Conservation (phyloP, 2,888 invertebrate species). For the Cepaea hortensis region DNA sequence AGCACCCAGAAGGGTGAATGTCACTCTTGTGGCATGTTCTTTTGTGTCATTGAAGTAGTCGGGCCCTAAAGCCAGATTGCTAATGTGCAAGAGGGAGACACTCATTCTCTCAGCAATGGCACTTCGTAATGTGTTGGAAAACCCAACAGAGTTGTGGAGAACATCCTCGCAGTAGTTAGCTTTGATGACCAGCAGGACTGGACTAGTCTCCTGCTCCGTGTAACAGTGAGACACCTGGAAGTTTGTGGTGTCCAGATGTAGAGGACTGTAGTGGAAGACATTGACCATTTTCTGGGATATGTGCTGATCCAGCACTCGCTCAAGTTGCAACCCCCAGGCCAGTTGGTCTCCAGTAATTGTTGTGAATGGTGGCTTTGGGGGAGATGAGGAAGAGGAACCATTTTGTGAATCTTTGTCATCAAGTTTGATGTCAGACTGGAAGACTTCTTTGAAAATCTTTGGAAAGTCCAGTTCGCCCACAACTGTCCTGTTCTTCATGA, state of each 20-base stretch:
- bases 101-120: conserved; percentile 43
- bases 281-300: conserved; percentile 44
- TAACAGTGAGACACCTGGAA: conserved; percentile 50
- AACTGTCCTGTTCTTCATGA: conserved; percentile 35
- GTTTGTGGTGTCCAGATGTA: conserved; percentile 38
- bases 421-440: conserved; percentile 13
- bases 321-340: conserved; percentile 30
- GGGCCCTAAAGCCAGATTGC: conserved; percentile 23
- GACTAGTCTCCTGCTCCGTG: conserved; percentile 21
- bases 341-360: conserved; percentile 26
- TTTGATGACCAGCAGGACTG: conserved; percentile 40
- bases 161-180: conserved; percentile 38
- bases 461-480: not conserved
- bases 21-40: conserved; percentile 37
- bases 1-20: conserved; percentile 44
- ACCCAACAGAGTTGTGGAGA: conserved; percentile 20
- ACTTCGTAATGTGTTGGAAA: conserved; percentile 35
- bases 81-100: conserved; percentile 30
- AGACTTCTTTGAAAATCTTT: conserved; percentile 23
- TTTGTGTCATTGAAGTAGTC: not conserved
- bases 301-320: conserved; percentile 21
- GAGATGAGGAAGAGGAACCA: no score
- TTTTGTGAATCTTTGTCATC: not conserved
- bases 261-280: conserved; percentile 45
- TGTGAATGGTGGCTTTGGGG: not conserved